Percentiles rank a stretch among this genome's conserved stretches.
Conservation (phyloP, 2,113 vertebrate species). For the Etheostoma cragini region DNA sequence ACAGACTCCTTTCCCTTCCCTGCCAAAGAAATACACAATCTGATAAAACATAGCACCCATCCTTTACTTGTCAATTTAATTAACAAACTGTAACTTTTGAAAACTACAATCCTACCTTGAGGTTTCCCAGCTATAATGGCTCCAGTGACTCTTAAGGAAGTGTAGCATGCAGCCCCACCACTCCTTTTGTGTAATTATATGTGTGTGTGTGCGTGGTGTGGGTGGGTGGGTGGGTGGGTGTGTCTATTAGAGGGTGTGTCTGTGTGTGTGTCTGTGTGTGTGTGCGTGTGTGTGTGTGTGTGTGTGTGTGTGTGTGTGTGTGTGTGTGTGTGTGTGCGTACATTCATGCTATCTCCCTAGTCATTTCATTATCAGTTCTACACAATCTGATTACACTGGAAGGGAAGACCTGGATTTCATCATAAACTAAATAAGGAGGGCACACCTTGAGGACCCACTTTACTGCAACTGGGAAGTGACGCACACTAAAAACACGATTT, state of each 20-base stretch:
- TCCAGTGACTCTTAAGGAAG: background rate
- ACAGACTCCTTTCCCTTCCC: background rate
- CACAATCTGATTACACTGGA: background rate
- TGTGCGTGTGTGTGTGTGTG: background rate
- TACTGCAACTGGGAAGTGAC: background rate
- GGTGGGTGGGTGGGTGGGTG: background rate
- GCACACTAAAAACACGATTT: background rate
- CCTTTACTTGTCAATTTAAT: background rate
- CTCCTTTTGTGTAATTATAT: background rate
- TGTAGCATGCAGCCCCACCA: background rate
- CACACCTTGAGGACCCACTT: background rate
- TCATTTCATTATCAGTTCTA: background rate
- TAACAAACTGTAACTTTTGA: background rate
- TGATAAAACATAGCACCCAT: background rate
- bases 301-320: no score
- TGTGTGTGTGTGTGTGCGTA: background rate
- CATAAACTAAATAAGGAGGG: background rate
- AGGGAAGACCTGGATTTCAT: background rate
- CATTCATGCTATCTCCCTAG: background rate
- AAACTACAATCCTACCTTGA: conserved; percentile 27
- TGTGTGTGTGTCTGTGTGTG: background rate
- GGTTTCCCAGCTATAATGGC: background rate
- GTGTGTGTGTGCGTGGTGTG: background rate
- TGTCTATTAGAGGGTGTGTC: background rate
- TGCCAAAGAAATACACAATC: background rate